phyloP scores from a whole-genome alignment of 2,797 vertebrate genomes.

The Macropodus opercularis region DNA sequence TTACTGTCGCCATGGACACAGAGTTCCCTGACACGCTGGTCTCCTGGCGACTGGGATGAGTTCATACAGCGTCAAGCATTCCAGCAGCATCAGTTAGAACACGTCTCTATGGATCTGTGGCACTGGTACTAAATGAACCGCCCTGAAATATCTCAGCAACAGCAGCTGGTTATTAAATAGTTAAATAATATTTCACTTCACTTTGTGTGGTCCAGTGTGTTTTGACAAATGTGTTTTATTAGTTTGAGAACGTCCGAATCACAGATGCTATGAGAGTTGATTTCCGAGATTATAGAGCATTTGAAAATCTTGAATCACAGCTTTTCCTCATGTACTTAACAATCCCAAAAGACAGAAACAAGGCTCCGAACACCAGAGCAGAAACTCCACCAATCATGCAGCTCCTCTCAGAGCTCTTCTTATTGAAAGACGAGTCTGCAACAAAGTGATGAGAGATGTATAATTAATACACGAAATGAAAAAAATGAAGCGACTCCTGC shows the following conservation, averaged over 20 bases:
- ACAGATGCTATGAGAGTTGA: too few relatives aligned
- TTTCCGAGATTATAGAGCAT: neutral
- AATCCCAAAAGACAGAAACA: constrained; percentile 6
- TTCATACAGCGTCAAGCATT: neutral
- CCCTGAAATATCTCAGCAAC: too few relatives aligned
- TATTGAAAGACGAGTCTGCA: constrained; percentile 6
- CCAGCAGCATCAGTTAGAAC: neutral
- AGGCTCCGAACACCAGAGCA: constrained; percentile 14
- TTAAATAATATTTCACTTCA: too few relatives aligned
- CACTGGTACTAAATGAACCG: too few relatives aligned
- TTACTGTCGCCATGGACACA: constrained; percentile 65
- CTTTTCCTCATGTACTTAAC: constrained; percentile 5
- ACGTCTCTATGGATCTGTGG: too few relatives aligned
- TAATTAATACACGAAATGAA: too few relatives aligned
- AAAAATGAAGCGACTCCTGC: too few relatives aligned
- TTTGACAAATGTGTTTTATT: too few relatives aligned
- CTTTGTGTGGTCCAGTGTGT: too few relatives aligned
- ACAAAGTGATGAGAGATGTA: neutral
- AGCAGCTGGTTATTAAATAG: too few relatives aligned
- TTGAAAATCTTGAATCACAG: neutral
- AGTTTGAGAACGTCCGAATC: too few relatives aligned
- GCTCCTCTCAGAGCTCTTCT: neutral
- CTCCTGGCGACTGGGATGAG: constrained; percentile 22
- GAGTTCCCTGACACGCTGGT: constrained; percentile 32
- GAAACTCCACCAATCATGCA: constrained; percentile 9